Conservation (phyloP, 2,113 vertebrate genomes). For the Erythrolamprus reginae region DNA sequence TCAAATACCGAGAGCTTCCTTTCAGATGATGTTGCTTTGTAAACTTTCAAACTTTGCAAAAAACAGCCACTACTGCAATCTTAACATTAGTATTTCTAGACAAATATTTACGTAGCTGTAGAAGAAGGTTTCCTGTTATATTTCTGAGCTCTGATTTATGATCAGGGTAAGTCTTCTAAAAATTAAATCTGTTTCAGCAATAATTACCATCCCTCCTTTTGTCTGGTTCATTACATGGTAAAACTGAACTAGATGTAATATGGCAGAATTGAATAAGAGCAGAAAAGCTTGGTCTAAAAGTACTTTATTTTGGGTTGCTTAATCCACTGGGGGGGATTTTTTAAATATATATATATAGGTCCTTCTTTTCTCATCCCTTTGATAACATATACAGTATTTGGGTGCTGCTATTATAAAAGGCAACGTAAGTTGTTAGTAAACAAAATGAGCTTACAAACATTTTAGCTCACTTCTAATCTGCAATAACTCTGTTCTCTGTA, state of each 20-base stretch:
- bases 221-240: conserved; percentile 66
- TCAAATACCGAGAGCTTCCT: background rate
- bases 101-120: conserved; percentile 2
- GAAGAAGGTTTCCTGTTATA: conserved; percentile 20
- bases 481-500: conserved; percentile 28
- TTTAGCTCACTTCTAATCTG: background rate
- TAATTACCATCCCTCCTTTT: conserved; percentile 65
- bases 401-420: background rate
- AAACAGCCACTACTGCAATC: background rate
- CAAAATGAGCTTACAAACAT: background rate
- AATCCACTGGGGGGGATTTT: background rate
- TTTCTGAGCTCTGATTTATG: conserved; percentile 40
- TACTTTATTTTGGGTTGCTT: background rate
- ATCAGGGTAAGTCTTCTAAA: conserved; percentile 31
- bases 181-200: conserved; percentile 56
- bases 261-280: conserved; percentile 43
- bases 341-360: conserved; percentile 6
- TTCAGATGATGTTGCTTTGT: background rate
- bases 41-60: background rate
- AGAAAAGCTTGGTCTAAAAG: conserved; percentile 26
- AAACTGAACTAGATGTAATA: conserved; percentile 51
- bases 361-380: background rate
- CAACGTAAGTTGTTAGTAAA: background rate
- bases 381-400: background rate
- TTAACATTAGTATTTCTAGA: conserved; percentile 16